These are phyloP conservation scores for Chloromyia formosa DNA, from an alignment of 2,888 invertebrate species.

Conservation along the genomic window DNA sequence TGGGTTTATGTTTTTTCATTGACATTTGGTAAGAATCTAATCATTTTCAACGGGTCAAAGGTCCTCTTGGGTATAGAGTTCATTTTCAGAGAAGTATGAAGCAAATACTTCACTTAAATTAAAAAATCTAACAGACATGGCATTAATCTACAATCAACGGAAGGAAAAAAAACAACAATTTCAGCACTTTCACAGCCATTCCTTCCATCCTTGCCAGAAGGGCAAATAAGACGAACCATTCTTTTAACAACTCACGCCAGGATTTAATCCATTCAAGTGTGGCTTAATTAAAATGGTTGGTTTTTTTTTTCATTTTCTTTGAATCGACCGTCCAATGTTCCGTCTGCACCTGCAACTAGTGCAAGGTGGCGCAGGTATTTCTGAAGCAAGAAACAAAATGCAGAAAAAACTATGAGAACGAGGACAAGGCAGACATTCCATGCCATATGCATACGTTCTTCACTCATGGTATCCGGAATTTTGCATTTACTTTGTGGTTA, in stretches of 20 bases:
- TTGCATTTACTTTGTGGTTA: slow-evolving; percentile 6
- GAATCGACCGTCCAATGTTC: neutral
- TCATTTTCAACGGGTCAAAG: no score
- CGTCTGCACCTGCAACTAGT: neutral
- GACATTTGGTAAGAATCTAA: no score
- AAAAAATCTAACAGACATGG: no score
- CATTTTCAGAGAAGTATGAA: no score
- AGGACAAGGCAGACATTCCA: neutral
- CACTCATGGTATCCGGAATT: neutral
- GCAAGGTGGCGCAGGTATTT: neutral
- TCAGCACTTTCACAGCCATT: no score
- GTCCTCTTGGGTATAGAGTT: no score
- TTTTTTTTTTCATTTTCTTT: slow-evolving; percentile 1
- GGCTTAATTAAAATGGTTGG: slow-evolving; percentile 6
- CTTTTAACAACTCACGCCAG: neutral
- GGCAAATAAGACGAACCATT: neutral
- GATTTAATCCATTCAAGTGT: slow-evolving; percentile 3
- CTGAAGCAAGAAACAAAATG: neutral
- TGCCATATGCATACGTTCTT: neutral
- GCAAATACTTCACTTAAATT: no score
- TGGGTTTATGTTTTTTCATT: no score
- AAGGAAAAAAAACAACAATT: no score
- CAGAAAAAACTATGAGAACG: neutral
- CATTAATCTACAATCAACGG: no score
- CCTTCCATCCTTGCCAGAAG: no score